phyloP scores from a whole-genome alignment of 2,797 vertebrate genomes.

The Columba guinea region DNA sequence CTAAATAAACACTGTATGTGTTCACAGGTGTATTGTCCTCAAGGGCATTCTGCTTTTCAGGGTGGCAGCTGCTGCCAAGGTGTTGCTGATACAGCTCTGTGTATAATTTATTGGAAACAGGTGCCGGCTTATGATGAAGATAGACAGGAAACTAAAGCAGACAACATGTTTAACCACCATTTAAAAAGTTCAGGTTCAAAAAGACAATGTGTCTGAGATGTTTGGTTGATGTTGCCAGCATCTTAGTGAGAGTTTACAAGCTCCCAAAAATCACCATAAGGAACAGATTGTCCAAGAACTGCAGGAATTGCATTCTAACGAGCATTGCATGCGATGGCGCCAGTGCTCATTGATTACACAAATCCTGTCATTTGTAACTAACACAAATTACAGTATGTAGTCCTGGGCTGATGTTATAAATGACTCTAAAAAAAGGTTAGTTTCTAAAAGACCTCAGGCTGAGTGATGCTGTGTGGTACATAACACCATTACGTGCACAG shows the following conservation, averaged over 20 bases:
- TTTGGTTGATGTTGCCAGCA: conserved; percentile 75
- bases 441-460: background rate
- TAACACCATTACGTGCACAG: rapidly evolving
- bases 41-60: conserved; percentile 75
- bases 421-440: conserved; percentile 53
- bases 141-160: conserved; percentile 81
- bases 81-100: conserved; percentile 79
- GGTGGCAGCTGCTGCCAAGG: conserved; percentile 79
- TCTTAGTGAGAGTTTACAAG: conserved; percentile 64
- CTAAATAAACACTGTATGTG: conserved; percentile 81
- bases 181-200: conserved; percentile 76
- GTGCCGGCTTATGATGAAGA: conserved; percentile 80
- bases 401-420: conserved; percentile 61
- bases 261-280: conserved; percentile 67
- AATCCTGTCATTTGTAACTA: conserved; percentile 55
- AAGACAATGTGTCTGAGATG: conserved; percentile 79
- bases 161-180: conserved; percentile 80
- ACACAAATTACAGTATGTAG: conserved; percentile 45
- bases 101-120: conserved; percentile 83
- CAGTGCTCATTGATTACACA: conserved; percentile 63
- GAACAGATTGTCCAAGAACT: conserved; percentile 72
- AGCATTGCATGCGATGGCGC: conserved; percentile 56
- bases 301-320: conserved; percentile 64
- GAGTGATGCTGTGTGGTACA: background rate
- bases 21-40: conserved; percentile 85